phyloP scores from a whole-genome alignment of 2,113 vertebrate species.

The Xenus cinereus region DNA sequence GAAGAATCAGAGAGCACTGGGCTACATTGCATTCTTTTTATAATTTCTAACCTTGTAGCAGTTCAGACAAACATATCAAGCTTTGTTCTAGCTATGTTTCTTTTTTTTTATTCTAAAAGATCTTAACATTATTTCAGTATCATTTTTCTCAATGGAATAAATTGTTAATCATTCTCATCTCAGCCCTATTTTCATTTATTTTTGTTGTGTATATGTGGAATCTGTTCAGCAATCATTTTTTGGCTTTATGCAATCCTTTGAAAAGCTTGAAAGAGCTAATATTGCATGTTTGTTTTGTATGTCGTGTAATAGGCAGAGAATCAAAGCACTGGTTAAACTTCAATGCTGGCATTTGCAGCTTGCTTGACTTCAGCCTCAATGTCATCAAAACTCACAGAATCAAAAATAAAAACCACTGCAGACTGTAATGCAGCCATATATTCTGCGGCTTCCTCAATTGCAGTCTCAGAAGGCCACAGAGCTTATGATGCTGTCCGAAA shows the following conservation, averaged over 20 bases:
- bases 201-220: neutral
- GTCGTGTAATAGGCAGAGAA: neutral
- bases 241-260: neutral
- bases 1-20: neutral
- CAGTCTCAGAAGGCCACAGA: neutral
- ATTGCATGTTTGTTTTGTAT: conserved; percentile 14
- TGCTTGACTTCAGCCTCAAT: conserved; percentile 1
- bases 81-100: neutral
- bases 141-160: neutral
- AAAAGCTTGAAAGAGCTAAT: conserved; percentile 33
- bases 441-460: neutral
- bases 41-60: neutral
- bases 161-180: neutral
- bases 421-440: neutral
- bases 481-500: conserved; percentile 17
- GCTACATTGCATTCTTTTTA: neutral
- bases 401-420: neutral
- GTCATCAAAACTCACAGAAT: neutral
- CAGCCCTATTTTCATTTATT: conserved; percentile 3
- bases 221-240: conserved; percentile 9
- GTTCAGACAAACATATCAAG: neutral
- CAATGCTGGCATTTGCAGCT: neutral
- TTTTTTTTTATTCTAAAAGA: neutral
- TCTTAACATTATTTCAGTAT: neutral
- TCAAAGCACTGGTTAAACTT: conserved; percentile 28